Evolutionary conservation across 2,113 vertebrate genomes (phyloP).

Genomic region (Gasterosteus nipponicus): DNA sequence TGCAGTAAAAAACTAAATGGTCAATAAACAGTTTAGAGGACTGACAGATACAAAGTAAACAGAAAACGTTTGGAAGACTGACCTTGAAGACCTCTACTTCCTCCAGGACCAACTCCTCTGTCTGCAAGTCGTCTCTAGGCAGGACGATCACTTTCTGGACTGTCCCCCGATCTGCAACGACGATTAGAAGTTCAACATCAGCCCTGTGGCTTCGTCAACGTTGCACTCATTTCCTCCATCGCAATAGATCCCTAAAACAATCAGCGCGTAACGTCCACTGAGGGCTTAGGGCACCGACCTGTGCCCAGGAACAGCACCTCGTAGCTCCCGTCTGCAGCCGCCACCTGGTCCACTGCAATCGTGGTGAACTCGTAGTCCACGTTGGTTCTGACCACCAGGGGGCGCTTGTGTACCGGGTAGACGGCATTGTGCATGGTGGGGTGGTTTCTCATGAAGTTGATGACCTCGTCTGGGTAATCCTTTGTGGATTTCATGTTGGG

Average conservation of each 20-base stretch:
- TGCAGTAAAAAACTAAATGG: constrained; percentile 56
- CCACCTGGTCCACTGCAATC: constrained; percentile 96
- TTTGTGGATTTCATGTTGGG: constrained; percentile 99
- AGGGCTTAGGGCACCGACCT: constrained; percentile 79
- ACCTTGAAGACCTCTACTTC: constrained; percentile 98
- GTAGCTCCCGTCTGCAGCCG: constrained; percentile 96
- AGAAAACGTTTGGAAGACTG: constrained; percentile 15
- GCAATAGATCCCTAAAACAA: not conserved
- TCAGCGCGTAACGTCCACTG: not conserved
- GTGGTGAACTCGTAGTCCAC: constrained; percentile 97
- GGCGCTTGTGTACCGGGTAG: constrained; percentile 95
- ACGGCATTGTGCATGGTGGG: constrained; percentile 95
- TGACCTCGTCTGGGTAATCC: constrained; percentile 98
- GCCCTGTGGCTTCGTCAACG: no score
- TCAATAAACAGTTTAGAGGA: not conserved
- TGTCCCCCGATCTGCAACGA: constrained; percentile 88
- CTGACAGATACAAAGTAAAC: not conserved
- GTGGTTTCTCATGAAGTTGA: constrained; percentile 98
- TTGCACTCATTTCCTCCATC: not conserved
- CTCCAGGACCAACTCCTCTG: constrained; percentile 96
- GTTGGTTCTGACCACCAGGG: constrained; percentile 94
- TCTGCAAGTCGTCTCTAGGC: constrained; percentile 94
- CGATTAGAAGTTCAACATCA: not conserved
- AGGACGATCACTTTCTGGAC: constrained; percentile 98
- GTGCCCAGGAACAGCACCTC: constrained; percentile 99